phyloP scores from a whole-genome alignment of 2,113 vertebrate species.

The Passer domesticus region DNA sequence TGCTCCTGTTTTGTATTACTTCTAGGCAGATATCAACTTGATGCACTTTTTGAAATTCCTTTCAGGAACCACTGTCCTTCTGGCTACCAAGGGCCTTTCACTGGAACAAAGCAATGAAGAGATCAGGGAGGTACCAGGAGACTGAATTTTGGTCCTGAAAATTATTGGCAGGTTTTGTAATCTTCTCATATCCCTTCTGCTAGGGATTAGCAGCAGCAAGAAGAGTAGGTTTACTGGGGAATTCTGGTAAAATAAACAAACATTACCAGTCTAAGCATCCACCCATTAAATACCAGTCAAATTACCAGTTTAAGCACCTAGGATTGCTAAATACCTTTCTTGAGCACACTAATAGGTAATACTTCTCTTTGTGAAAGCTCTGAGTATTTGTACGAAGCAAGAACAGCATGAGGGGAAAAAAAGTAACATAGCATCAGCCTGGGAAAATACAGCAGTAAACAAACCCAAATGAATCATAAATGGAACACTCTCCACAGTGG shows the following conservation, averaged over 20 bases:
- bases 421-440: background rate
- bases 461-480: background rate
- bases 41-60: conserved; percentile 67
- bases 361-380: conserved; percentile 26
- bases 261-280: conserved; percentile 21
- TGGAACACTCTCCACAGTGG: background rate
- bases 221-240: conserved; percentile 11
- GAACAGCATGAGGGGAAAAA: background rate
- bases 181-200: conserved; percentile 45
- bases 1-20: conserved; percentile 63
- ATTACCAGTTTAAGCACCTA: conserved; percentile 38
- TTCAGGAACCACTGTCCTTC: conserved; percentile 69
- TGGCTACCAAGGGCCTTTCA: conserved; percentile 62
- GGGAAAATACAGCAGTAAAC: conserved; percentile 6
- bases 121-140: conserved; percentile 55
- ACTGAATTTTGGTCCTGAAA: conserved; percentile 47
- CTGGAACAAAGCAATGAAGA: conserved; percentile 63
- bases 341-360: conserved; percentile 35
- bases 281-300: conserved; percentile 48
- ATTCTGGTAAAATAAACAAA: conserved; percentile 45
- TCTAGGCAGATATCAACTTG: conserved; percentile 67
- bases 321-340: conserved; percentile 49
- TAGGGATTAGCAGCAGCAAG: conserved; percentile 46
- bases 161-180: conserved; percentile 48
- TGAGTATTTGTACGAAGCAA: conserved; percentile 8